Evolutionary conservation across 2,113 vertebrate genomes (phyloP), one percentile per base, ranked within the genome.

Genomic region (Poicephalus gulielmi): DNA sequence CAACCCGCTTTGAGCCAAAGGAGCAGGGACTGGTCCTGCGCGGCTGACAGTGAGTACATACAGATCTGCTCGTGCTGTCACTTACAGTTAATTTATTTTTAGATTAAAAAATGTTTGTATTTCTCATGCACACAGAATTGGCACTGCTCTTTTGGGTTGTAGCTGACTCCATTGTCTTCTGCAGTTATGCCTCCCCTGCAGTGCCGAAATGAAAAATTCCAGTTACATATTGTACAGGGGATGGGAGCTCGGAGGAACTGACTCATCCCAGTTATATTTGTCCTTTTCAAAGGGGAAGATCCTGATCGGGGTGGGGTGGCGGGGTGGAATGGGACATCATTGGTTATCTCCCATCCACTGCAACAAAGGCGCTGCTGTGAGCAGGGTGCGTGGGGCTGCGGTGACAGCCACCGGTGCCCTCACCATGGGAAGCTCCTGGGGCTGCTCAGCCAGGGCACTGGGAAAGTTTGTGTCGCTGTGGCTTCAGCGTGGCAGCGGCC

Each of bases 111-210:
- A 37, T 85, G 85, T 94, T 93, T 93, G 88, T 88, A 66, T 60
- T 94, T 50, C 77, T 91, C 84, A 64, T 73, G 86, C 79, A 2
- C 89, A 53, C 75, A 79, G 89, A 91, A 47, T 39, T 92, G 94
- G 95, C 94, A 37, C 76, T 7, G 67, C 71, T 63, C 33, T 71
- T 64, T 52, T 37, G 95, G 90, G 80, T 81, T 8, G 17, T 44
- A 44, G 94, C 91, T 88, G 94, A 57, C 88, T 96, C 93, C 92
- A 94, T 96, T 96, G 95, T 96, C 92, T 96, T 77, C 92, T 68
- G 59, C 89, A 70, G 93, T 76, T 57, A 16, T 75, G 94, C 84
- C 90, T 94, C 95, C 95, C 96, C 96, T 89, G 95, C 84, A 53
- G 96, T 86, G 95, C 93, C 2, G 10, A 74, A 60, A 86, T 46